phyloP scores from a whole-genome alignment of 2,113 vertebrate genomes.

The Nanorana parkeri region DNA sequence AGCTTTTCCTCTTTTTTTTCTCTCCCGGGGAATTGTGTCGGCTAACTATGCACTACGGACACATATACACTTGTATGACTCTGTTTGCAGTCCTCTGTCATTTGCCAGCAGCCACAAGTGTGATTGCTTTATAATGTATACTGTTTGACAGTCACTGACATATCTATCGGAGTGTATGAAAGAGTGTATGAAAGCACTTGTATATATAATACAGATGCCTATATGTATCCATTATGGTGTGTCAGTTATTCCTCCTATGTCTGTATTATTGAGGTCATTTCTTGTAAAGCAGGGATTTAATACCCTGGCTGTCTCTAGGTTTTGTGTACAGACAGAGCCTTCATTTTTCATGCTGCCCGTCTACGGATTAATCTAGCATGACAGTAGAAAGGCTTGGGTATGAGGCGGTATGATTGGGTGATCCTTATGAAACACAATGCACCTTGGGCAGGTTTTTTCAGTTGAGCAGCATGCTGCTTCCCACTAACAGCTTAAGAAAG shows the following conservation, averaged over 20 bases:
- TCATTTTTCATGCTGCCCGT: constrained; percentile 24
- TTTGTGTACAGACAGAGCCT: neutral
- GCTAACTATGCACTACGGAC: constrained; percentile 43
- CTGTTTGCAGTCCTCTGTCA: neutral
- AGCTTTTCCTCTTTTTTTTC: neutral
- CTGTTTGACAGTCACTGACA: neutral
- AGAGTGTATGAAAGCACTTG: neutral
- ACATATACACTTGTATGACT: neutral
- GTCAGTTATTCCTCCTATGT: constrained; percentile 1
- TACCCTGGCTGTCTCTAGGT: neutral
- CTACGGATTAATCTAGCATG: constrained; percentile 25
- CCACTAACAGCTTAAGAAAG: no score
- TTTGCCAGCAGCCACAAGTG: constrained; percentile 21
- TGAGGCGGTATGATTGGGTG: neutral
- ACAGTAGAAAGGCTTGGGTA: constrained; percentile 36
- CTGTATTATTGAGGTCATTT: constrained; percentile 18
- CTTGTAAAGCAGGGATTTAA: constrained; percentile 16
- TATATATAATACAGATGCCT: neutral
- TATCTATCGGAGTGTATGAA: neutral
- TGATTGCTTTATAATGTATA: neutral
- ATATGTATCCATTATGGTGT: neutral
- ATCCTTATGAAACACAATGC: no score
- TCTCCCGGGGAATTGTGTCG: neutral
- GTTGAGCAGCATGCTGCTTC: no score
- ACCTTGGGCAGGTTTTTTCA: no score